Evolutionary conservation across 2,113 vertebrate genomes (phyloP).

Genomic region (Psilopsiagon aymara): DNA sequence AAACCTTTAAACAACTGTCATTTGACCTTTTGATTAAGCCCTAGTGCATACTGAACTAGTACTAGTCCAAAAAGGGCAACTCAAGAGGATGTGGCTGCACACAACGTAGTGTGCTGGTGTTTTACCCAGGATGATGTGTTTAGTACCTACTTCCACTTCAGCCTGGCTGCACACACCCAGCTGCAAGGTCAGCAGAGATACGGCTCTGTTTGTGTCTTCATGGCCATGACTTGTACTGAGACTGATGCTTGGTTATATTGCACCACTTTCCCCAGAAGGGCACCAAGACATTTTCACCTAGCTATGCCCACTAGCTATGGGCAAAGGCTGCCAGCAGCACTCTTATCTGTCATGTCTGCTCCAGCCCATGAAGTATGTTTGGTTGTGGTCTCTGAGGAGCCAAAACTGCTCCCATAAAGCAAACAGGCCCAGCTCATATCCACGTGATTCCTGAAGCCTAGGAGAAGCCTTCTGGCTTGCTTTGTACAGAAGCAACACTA

Average conservation of each 20-base stretch:
- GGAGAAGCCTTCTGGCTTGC: background rate
- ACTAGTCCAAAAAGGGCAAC: background rate
- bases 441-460: background rate
- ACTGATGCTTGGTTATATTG: rapidly evolving
- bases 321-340: background rate
- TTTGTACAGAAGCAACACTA: background rate
- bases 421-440: background rate
- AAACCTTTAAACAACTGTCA: background rate
- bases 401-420: background rate
- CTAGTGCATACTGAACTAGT: background rate
- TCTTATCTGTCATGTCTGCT: background rate
- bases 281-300: background rate
- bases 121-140: rapidly evolving
- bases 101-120: rapidly evolving
- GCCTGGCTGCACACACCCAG: background rate
- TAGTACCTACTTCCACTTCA: rapidly evolving
- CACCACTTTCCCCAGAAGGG: background rate
- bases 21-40: background rate
- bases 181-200: background rate
- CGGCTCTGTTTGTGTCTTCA: background rate
- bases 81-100: background rate
- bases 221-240: rapidly evolving
- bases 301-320: background rate
- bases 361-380: rapidly evolving
- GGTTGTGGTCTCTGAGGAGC: background rate